Conservation (phyloP, 1,140 invertebrate species). For the Diorhabda elongata region DNA sequence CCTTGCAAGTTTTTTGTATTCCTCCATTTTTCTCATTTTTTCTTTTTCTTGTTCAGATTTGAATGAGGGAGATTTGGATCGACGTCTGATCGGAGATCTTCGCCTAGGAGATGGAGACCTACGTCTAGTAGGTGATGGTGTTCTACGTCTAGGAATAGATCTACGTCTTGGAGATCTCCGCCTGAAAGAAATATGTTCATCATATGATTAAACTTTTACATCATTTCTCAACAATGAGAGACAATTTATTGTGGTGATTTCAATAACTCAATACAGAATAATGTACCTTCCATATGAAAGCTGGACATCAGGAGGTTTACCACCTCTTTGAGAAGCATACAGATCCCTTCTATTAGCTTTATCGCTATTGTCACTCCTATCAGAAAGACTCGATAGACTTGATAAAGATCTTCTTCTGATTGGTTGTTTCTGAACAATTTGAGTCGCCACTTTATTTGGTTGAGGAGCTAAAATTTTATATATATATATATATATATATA, state of each 20-base stretch:
- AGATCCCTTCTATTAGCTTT: conserved; percentile 13
- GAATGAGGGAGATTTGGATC: conserved; percentile 17
- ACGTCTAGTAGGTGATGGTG: conserved; percentile 8
- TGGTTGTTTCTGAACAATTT: too few relatives aligned
- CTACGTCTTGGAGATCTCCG: conserved; percentile 17
- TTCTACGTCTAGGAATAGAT: conserved; percentile 9
- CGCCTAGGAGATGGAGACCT: conserved; percentile 17
- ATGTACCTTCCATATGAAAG: too few relatives aligned
- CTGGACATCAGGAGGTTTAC: too few relatives aligned
- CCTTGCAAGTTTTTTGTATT: conserved; percentile 44
- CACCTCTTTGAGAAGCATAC: too few relatives aligned
- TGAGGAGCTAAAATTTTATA: too few relatives aligned
- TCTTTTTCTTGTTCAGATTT: conserved; percentile 30
- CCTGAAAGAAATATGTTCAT: not conserved
- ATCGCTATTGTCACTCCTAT: conserved; percentile 29
- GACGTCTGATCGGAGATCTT: not conserved
- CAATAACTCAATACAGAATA: too few relatives aligned
- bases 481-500: too few relatives aligned
- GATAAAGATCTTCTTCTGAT: conserved; percentile 34
- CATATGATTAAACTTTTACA: too few relatives aligned
- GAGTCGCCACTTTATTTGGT: too few relatives aligned
- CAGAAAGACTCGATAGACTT: conserved; percentile 42
- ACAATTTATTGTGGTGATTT: too few relatives aligned
- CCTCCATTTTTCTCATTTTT: conserved; percentile 37
- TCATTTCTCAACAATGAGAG: too few relatives aligned